phyloP scores from a whole-genome alignment of 2,888 invertebrate species.

The Choreutis nemorana region DNA sequence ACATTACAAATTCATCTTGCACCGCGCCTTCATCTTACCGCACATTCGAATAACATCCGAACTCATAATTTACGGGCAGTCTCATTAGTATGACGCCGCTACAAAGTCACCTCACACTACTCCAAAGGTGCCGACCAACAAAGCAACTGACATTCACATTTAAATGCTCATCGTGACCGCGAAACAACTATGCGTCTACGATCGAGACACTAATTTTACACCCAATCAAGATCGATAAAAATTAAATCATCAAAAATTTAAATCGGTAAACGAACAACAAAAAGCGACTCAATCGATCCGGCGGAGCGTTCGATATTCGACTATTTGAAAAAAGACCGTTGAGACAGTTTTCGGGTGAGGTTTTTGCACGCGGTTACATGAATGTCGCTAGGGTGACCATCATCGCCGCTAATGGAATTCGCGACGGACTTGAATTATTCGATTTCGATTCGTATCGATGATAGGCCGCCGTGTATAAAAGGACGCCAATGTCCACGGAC shows the following conservation, averaged over 20 bases:
- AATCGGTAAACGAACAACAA: constrained; percentile 22
- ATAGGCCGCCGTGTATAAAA: constrained; percentile 24
- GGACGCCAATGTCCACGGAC: constrained; percentile 28
- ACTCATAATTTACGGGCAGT: constrained; percentile 42
- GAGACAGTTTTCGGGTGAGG: constrained; percentile 36
- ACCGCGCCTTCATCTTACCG: constrained; percentile 54
- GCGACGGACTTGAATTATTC: constrained; percentile 31
- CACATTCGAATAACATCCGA: constrained; percentile 37
- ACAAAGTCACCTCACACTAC: constrained; percentile 31
- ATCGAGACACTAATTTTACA: constrained; percentile 45
- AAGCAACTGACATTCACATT: constrained; percentile 51
- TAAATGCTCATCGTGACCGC: constrained; percentile 50
- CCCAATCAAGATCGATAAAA: constrained; percentile 54
- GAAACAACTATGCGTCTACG: constrained; percentile 40
- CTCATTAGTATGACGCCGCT: constrained; percentile 51
- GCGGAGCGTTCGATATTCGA: constrained; percentile 22
- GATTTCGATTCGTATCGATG: constrained; percentile 31
- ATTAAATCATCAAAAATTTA: constrained; percentile 48
- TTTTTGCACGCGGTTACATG: constrained; percentile 48
- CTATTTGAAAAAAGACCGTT: constrained; percentile 36
- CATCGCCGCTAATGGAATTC: constrained; percentile 39
- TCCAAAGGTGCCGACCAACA: constrained; percentile 40
- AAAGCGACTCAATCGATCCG: constrained; percentile 32
- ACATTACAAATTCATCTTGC: constrained; percentile 44
- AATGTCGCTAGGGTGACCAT: constrained; percentile 57